Evolutionary conservation across 2,797 vertebrate genomes (phyloP).

Genomic region (Pyrocephalus nanus): DNA sequence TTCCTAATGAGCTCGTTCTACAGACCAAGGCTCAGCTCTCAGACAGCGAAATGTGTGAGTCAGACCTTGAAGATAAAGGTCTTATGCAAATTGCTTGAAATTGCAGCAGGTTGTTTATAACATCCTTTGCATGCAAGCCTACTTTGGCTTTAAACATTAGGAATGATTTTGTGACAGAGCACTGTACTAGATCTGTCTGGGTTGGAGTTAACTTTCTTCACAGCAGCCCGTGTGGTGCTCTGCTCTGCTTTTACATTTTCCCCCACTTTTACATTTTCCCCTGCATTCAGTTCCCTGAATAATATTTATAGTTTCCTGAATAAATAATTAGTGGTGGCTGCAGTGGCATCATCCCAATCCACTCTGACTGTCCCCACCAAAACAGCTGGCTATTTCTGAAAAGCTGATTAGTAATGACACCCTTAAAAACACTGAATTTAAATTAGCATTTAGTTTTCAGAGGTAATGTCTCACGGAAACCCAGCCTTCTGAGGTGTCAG

Average conservation of each 20-base stretch:
- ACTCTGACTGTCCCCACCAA: neutral
- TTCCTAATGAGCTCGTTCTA: neutral
- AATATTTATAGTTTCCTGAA: no score
- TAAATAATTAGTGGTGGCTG: neutral
- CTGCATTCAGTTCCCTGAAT: neutral
- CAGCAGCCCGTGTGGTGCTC: neutral
- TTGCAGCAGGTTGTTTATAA: neutral
- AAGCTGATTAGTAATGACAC: neutral
- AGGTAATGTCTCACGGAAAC: neutral
- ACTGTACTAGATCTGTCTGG: neutral
- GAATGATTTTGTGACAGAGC: neutral
- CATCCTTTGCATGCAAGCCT: neutral
- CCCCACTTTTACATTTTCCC: neutral
- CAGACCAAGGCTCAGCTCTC: neutral
- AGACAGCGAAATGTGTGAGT: neutral
- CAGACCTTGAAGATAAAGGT: constrained; percentile 12
- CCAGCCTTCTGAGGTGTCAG: neutral
- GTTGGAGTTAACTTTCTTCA: neutral
- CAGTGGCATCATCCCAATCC: neutral
- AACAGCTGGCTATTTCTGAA: neutral
- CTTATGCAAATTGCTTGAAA: neutral
- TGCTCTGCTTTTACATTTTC: neutral
- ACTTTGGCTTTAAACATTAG: neutral
- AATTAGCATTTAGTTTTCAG: neutral
- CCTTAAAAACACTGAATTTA: neutral